phyloP scores from a whole-genome alignment of 2,888 invertebrate genomes.

The Lottia gigantea region DNA sequence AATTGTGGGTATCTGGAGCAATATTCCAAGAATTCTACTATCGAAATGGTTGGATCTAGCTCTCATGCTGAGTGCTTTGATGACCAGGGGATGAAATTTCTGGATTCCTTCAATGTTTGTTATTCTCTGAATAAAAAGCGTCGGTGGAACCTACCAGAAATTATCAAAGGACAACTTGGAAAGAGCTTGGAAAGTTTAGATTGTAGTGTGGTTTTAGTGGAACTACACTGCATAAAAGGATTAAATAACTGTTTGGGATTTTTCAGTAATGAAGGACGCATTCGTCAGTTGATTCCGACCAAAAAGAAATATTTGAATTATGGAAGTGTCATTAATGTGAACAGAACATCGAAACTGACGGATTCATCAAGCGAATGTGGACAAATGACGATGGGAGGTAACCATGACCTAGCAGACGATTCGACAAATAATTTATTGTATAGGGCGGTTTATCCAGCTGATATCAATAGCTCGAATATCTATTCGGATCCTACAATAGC shows the following conservation, averaged over 20 bases:
- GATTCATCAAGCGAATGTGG: neutral
- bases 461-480: neutral
- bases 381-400: neutral
- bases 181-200: neutral
- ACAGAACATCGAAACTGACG: neutral
- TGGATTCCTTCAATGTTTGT: neutral
- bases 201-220: neutral
- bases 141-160: constrained; percentile 46
- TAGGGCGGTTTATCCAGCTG: neutral
- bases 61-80: neutral
- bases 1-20: neutral
- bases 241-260: neutral
- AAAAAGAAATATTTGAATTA: neutral
- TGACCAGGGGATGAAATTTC: neutral
- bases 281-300: neutral
- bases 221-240: neutral
- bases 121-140: constrained; percentile 51
- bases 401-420: neutral
- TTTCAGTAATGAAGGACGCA: neutral
- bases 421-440: neutral
- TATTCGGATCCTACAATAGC: no score
- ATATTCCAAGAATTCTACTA: neutral
- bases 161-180: constrained; percentile 35
- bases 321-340: neutral
- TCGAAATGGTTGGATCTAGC: neutral